These are phyloP conservation scores for Lucifuga dentata DNA, from an alignment of 2,113 vertebrate genomes.

Conservation along the genomic window DNA sequence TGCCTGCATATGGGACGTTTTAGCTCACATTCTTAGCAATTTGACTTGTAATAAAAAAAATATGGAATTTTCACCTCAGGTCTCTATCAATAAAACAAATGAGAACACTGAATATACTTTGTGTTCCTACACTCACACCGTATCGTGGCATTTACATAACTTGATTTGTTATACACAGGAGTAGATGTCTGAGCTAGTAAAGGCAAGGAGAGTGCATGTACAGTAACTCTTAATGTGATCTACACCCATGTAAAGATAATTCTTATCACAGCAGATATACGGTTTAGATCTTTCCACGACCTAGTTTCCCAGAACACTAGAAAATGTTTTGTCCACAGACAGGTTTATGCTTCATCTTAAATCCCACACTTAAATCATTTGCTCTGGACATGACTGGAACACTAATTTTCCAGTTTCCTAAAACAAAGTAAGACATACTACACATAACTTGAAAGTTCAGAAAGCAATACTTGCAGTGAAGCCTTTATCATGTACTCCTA, in stretches of 20 bases:
- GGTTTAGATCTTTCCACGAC: constrained; percentile 48
- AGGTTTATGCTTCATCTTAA: constrained; percentile 56
- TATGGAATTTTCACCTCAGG: constrained; percentile 75
- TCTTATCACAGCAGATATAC: constrained; percentile 73
- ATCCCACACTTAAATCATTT: constrained; percentile 54
- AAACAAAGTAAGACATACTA: constrained; percentile 35
- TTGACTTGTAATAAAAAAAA: constrained; percentile 74
- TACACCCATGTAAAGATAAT: constrained; percentile 64
- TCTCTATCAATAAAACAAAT: constrained; percentile 75
- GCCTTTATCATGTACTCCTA: neutral
- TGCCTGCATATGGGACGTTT: constrained; percentile 77
- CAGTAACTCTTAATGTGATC: constrained; percentile 60
- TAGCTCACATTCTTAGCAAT: constrained; percentile 74
- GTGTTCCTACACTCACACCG: constrained; percentile 42
- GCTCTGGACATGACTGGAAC: constrained; percentile 17
- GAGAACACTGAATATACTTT: constrained; percentile 48
- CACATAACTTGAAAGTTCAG: constrained; percentile 14
- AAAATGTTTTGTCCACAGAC: constrained; percentile 37
- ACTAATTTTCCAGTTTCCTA: constrained; percentile 3
- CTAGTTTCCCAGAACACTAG: constrained; percentile 49
- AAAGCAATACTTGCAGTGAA: neutral
- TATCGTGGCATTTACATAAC: constrained; percentile 60
- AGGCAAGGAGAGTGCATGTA: constrained; percentile 43
- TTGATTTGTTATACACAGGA: constrained; percentile 71
- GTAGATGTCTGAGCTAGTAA: constrained; percentile 50